Base-by-base conservation (phyloP, 2,113 vertebrate genomes). In the Taurulus bubalis region DNA sequence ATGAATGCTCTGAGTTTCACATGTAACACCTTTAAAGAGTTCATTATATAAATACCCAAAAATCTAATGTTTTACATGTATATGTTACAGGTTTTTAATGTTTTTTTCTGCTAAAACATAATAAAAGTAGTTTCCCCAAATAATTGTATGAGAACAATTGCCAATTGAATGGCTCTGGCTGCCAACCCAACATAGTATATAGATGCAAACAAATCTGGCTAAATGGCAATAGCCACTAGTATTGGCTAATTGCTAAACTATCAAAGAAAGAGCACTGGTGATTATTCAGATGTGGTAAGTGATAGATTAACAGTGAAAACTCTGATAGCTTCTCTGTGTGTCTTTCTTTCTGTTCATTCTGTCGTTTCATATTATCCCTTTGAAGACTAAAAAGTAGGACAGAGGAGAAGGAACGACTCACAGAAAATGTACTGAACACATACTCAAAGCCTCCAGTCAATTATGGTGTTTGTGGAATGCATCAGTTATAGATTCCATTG, bases 391-490 rank as follows among this genome's bases (percentile, higher is more conserved):
- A 73, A 80, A 55, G 32, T 67, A 11, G 51, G 15, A 16, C 68
- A 65, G 63, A 49, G 20, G 51, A 80, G n/a, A 75, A 64, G 47
- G 2, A 74, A 45, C 15, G 51, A 34, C 49, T 66, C 53, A 78
- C 24, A 71, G 30, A 12, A 67, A 45, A 26, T 24, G 16, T 10
- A 18, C 9, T 34, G 32, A 22, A 36, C 12, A 0, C 20, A 38
- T 68, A 8, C 40, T 69, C 28, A 67, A 32, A 45, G 76, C 76
- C 51, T 60, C 4, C 16, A 62, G 49, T 65, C 59, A 71, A 36
- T 22, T 3, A 40, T 62, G 26, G 12, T 71, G 68, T 83, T 85
- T 71, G 42, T 58, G 20, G 20, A 60, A 75, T 62, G 12, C 53
- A 62, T 30, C 26, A 60, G 18, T 64, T 78, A 74, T 51, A 53